Evolutionary conservation across 2,113 vertebrate genomes (phyloP), one percentile per base, ranked within the genome.

Genomic region (Psophia crepitans): DNA sequence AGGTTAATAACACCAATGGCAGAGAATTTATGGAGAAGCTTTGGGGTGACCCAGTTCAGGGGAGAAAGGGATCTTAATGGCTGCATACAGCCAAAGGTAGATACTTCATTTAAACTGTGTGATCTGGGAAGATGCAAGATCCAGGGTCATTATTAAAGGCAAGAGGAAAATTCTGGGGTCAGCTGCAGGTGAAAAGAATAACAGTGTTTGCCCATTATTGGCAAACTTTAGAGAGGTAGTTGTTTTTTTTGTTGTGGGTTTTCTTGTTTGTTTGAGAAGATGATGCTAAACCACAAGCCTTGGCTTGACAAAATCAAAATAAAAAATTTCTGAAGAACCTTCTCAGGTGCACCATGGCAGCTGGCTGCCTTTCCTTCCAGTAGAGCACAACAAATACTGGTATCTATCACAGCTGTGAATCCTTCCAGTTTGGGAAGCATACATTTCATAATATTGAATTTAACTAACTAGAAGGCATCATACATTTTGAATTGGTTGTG

Each of bases 401-500:
- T 86, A 26, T 73, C 82, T 95, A 37, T 75, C 91, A 84, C 84
- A 89, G 82, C 63, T 73, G 61, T 68, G 76, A 87, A 73, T 93
- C 0, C 1, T 89, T 90, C 64, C 86, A 78, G 65, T 81, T 81
- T 92, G 83, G 56, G 64, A 94, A 92, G 69, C 74, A 93, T 65
- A 57, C 33, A 49, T 96, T 96, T 93, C 84, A 97, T 77, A 97
- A 94, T 84, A 89, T 95, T 96, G 92, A 92, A 95, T 83, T 53
- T 84, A 87, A 90, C 76, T 92, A 85, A 95, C 83, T 94, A 94
- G 83, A 97, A 95, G 80, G 37, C 73, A 92, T 89, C 80, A 93
- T 92, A 78, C 73, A 87, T 71, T 94, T 96, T 87, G 56, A 88
- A 93, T 89, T 74, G 46, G 51, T 94, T 93, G 30, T 87, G 90